phyloP scores from a whole-genome alignment of 2,113 vertebrate genomes.

The Aptenodytes patagonicus region DNA sequence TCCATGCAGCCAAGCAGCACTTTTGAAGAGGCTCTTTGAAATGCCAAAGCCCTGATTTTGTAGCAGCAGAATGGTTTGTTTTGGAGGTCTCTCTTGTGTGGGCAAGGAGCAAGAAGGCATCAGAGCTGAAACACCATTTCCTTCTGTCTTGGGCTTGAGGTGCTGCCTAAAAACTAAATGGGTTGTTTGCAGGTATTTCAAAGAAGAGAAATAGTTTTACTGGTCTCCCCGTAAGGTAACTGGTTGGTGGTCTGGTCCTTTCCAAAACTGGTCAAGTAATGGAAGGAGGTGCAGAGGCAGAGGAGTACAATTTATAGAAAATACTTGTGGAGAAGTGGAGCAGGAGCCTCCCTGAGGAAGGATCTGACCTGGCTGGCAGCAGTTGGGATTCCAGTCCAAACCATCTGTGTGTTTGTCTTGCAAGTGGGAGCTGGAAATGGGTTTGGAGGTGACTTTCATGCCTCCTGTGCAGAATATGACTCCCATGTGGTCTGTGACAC shows the following conservation, averaged over 20 bases:
- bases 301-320: neutral
- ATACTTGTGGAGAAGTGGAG: neutral
- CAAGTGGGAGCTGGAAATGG: neutral
- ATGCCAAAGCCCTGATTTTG: neutral
- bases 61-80: neutral
- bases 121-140: neutral
- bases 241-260: neutral
- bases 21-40: neutral
- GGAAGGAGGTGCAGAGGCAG: neutral
- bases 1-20: neutral
- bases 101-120: neutral
- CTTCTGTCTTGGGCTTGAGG: neutral
- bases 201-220: neutral
- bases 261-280: neutral
- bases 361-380: neutral
- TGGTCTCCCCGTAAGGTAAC: neutral
- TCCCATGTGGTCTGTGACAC: neutral
- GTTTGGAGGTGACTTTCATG: neutral
- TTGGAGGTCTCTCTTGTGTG: conserved; percentile 2
- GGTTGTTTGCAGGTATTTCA: neutral
- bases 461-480: neutral
- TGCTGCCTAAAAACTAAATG: neutral
- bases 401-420: neutral
- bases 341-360: neutral
- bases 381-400: neutral